Evolutionary conservation across 2,888 invertebrate genomes (phyloP), one percentile per base, ranked within the genome.

Genomic region (Euphydryas editha): DNA sequence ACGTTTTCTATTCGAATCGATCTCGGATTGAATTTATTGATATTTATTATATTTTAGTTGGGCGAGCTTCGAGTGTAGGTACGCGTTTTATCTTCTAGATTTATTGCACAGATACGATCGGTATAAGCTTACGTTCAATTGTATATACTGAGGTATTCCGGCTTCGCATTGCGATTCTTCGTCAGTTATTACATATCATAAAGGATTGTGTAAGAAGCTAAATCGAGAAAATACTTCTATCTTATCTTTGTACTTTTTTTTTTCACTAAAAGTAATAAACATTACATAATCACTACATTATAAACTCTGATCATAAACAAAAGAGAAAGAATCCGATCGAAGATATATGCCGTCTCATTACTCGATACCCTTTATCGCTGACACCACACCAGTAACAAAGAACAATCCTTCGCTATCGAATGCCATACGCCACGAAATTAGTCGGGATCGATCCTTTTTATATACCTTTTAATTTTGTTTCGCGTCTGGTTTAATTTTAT

Each of bases 401-500:
- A 78, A 79, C 78, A 79, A 77, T 77, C 76, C 69, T 60, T 64
- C 67, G 75, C 76, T 77, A 79, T 79, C 78, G 79, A 85, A 87
- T 83, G 81, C 85, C 89, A 86, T 87, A 88, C 90, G 83, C 85
- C 88, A 89, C 90, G 81, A 89, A 92, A 92, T 92, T 92, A 92
- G 91, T 90, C 78, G 80, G 84, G 83, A 84, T 87, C 87, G 86
- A 88, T 85, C 83, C 83, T 88, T 88, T 89, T 89, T 86, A 88
- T 88, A 80, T 86, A 85, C 88, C 85, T 91, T 92, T 92, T 92
- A 90, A 91, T 92, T 92, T 92, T 91, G 86, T 92, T 92, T 89
- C 87, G 87, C 88, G 92, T 92, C 92, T 92, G 91, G 90, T 89
- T 91, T 91, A 92, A 92, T 91, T 92, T 92, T 91, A 91, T 91